Percentiles rank a stretch among this genome's conserved stretches.
Conservation (phyloP, 2,113 vertebrate species). For the Capricornis sumatraensis region DNA sequence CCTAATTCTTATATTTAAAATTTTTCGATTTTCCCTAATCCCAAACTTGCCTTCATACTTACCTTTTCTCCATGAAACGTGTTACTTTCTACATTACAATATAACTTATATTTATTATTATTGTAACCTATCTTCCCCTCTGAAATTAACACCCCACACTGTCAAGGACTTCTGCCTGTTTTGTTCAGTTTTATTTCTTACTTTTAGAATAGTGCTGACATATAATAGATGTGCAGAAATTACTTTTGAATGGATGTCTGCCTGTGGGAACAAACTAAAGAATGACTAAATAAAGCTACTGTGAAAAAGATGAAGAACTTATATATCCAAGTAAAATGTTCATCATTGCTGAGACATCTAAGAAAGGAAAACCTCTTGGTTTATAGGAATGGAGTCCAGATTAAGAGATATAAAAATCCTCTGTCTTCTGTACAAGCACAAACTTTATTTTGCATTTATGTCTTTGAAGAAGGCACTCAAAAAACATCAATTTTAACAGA, state of each 20-base stretch:
- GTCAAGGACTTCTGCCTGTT: not conserved
- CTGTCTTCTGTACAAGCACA: not conserved
- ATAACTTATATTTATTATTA: not conserved
- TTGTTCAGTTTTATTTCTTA: not conserved
- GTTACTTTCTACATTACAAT: not conserved
- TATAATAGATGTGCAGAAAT: not conserved
- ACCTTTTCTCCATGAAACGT: not conserved
- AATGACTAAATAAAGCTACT: not conserved
- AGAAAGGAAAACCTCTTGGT: not conserved
- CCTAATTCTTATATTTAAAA: not conserved
- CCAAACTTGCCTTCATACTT: not conserved
- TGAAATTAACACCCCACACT: not conserved
- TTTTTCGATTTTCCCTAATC: not conserved
- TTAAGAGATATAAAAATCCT: not conserved
- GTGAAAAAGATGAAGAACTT: not conserved
- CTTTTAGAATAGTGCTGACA: not conserved
- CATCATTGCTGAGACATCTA: not conserved
- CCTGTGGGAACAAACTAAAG: not conserved
- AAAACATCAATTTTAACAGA: not conserved
- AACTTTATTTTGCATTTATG: not conserved
- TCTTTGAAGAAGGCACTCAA: not conserved
- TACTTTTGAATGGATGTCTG: not conserved
- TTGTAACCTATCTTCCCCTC: not conserved
- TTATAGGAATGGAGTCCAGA: not conserved
- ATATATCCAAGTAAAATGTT: not conserved